Percentiles rank a stretch among this genome's conserved stretches.
These are phyloP conservation scores for Orchesella cincta DNA, from an alignment of 1,140 invertebrate genomes.

Conservation along the genomic window DNA sequence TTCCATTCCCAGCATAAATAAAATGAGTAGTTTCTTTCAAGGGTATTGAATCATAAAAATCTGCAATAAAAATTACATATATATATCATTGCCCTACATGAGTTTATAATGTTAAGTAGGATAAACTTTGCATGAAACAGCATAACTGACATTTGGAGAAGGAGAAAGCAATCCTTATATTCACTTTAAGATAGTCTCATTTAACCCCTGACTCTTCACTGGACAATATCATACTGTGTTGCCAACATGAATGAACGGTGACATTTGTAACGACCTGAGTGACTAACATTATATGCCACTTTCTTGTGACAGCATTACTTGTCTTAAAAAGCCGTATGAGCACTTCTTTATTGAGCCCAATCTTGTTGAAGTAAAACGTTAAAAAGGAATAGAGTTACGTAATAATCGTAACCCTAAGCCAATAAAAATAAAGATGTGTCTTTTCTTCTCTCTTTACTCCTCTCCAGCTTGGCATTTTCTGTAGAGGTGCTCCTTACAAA, in stretches of 20 bases:
- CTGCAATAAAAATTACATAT: background rate
- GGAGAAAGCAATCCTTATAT: background rate
- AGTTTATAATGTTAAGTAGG: background rate
- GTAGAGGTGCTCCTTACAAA: background rate
- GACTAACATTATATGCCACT: background rate
- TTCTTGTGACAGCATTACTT: background rate
- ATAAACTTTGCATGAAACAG: background rate
- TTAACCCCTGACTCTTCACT: background rate
- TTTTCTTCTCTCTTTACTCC: slow-evolving; percentile 1
- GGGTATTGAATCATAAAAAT: too few species aligned
- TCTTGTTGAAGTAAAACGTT: background rate
- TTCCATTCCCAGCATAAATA: too few species aligned
- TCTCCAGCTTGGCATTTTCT: background rate
- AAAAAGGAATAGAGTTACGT: slow-evolving; percentile 1
- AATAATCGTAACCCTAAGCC: slow-evolving; percentile 13
- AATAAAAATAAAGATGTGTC: slow-evolving; percentile 8
- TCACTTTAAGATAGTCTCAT: background rate
- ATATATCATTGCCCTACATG: background rate
- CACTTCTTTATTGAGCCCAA: background rate
- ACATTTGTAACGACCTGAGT: slow-evolving; percentile 3
- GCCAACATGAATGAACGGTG: background rate
- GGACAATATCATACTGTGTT: background rate
- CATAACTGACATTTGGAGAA: background rate
- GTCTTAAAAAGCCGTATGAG: background rate
- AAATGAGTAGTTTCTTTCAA: too few species aligned